Base-by-base conservation (phyloP, 2,888 invertebrate species). In the Thymelicus sylvestris region DNA sequence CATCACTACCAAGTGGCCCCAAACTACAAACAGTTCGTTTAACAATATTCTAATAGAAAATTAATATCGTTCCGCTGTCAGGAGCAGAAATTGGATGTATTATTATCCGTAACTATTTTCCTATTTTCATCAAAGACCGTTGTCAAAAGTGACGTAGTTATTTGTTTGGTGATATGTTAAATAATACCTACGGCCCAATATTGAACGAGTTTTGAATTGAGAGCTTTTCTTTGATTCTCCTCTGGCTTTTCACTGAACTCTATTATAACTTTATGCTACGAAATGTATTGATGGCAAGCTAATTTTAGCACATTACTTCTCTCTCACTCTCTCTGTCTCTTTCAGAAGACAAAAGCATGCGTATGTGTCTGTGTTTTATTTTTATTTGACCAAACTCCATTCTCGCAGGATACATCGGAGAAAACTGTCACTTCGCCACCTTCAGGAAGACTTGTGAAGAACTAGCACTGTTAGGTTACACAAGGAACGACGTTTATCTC, bases 361-460 rank as follows among this genome's bases (percentile, higher is more conserved):
- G 5, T 31, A 31, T 31, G 31, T 31, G 31, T 31, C 2, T 31
- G 5, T 5, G 2, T 31, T 31, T 3, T 31, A 3, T 31, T 31
- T 31, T 12, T 12, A 44, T 4, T 12, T 44, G 44, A 44, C 1
- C 44, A 12, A 44, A 44, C 4, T 8, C 12, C 12, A 59, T n/a
- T 10, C 7, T 72, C 80, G 10, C 74, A 93, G 94, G 98, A 0
- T 99, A 98, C 83, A 97, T 97, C 61, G 99, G 99, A 10, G 97
- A 97, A 83, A 98, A 98, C 83, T 99, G 99, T 80, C 98, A 98
- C 85, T 99, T 99, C 80, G 98, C 98, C 0, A 96, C 97, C 72
- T 98, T 97, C 83, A 95, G 98, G 75, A 97, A 98, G 83, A 98
- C 98, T 0, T 99, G 98, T 85, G 98, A 98, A 88, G 98, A 98